A percentile compares a stretch with the other conserved stretches of the same genome.
Conservation (phyloP, 2,797 vertebrate genomes). For the Aphelocoma californica region DNA sequence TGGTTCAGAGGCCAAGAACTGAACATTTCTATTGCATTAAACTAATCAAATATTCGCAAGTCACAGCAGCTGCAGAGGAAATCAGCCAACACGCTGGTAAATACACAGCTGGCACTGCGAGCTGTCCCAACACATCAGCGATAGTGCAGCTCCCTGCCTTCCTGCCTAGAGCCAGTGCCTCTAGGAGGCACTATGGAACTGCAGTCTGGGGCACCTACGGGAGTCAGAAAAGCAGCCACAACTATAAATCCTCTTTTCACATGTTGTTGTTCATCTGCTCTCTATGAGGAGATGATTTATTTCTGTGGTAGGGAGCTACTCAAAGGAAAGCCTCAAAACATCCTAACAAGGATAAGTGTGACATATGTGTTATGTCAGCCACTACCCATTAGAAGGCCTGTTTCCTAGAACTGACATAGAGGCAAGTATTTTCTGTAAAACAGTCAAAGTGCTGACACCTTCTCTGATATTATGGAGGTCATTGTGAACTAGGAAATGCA, state of each 20-base stretch:
- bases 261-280: constrained; percentile 51
- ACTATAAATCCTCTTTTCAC: constrained; percentile 43
- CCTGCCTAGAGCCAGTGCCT: neutral
- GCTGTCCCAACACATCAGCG: neutral
- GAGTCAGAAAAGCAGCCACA: neutral
- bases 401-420: constrained; percentile 61
- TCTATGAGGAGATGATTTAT: constrained; percentile 57
- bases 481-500: constrained; percentile 3
- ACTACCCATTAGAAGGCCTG: constrained; percentile 21
- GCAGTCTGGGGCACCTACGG: neutral
- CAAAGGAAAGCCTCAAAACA: constrained; percentile 66
- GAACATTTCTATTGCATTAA: neutral
- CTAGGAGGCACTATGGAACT: constrained; percentile 62
- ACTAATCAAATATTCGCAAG: neutral
- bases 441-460: constrained; percentile 11
- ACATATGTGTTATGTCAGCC: constrained; percentile 62
- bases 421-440: constrained; percentile 40
- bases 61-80: constrained; percentile 19
- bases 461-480: neutral
- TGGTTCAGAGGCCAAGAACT: neutral
- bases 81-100: neutral
- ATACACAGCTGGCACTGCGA: neutral
- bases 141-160: neutral
- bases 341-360: constrained; percentile 53
- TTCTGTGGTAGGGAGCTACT: constrained; percentile 56